phyloP scores from a whole-genome alignment of 1,140 invertebrate genomes.

The Drosophila tsacasi region DNA sequence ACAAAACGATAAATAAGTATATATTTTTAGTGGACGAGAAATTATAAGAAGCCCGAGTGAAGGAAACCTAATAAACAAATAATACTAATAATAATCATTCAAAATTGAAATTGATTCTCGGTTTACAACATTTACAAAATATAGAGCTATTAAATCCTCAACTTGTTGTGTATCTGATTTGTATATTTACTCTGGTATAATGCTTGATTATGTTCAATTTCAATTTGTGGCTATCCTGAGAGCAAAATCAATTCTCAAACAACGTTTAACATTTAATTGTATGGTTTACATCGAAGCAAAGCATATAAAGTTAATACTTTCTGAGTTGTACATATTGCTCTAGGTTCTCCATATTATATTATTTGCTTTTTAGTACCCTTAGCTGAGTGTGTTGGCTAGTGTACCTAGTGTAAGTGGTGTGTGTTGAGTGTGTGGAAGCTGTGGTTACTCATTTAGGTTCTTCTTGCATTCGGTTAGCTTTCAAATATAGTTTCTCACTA shows the following conservation, averaged over 20 bases:
- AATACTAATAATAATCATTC: background rate
- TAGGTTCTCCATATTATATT: conserved; percentile 42
- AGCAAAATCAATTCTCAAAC: conserved; percentile 50
- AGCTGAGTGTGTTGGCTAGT: conserved; percentile 27
- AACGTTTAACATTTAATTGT: conserved; percentile 53
- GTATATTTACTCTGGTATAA: conserved; percentile 27
- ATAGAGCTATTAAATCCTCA: conserved; percentile 20
- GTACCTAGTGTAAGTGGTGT: conserved; percentile 2
- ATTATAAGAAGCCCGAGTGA: conserved; percentile 15
- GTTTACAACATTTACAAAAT: conserved; percentile 33
- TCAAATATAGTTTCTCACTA: conserved; percentile 62
- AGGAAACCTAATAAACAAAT: conserved; percentile 14
- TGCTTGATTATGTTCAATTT: conserved; percentile 57
- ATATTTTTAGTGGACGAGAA: conserved; percentile 20
- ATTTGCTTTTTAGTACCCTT: conserved; percentile 24
- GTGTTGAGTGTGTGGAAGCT: conserved; percentile 69
- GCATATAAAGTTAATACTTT: conserved; percentile 68
- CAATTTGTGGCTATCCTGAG: conserved; percentile 45
- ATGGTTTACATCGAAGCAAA: conserved; percentile 60
- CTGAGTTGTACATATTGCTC: conserved; percentile 74
- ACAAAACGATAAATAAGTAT: background rate
- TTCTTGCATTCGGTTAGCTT: conserved; percentile 40
- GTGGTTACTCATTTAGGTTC: conserved; percentile 35
- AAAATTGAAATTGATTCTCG: conserved; percentile 5
- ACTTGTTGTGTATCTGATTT: conserved; percentile 29